phyloP scores from a whole-genome alignment of 2,113 vertebrate species.

The Sialia sialis region DNA sequence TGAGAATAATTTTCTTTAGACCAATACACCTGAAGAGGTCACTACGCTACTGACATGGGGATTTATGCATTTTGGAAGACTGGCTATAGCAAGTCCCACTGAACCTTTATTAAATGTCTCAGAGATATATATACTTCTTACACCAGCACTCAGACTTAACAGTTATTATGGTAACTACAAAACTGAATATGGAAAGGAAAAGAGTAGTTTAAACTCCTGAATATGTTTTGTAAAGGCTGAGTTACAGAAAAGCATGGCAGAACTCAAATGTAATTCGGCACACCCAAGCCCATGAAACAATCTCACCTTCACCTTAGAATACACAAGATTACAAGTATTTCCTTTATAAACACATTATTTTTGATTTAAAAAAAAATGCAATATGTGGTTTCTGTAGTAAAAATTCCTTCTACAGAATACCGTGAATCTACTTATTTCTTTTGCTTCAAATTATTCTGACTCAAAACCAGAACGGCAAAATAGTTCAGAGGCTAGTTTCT shows the following conservation, averaged over 20 bases:
- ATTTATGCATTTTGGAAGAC: slow-evolving; percentile 50
- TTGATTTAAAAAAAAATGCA: slow-evolving; percentile 23
- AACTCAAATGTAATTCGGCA: slow-evolving; percentile 45
- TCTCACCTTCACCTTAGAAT: slow-evolving; percentile 38
- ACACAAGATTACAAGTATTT: slow-evolving; percentile 36
- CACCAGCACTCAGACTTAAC: slow-evolving; percentile 47
- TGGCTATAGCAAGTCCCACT: neutral
- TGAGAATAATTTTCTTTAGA: neutral
- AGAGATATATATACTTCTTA: slow-evolving; percentile 28
- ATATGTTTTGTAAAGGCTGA: slow-evolving; percentile 56
- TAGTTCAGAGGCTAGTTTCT: slow-evolving; percentile 43
- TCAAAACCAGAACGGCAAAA: neutral
- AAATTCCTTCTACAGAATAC: slow-evolving; percentile 10
- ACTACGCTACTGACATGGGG: neutral
- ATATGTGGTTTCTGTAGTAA: slow-evolving; percentile 30
- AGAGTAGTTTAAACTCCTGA: slow-evolving; percentile 27
- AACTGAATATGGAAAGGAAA: slow-evolving; percentile 49
- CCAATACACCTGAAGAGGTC: neutral
- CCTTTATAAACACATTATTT: slow-evolving; percentile 55
- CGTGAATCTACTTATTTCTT: slow-evolving; percentile 8
- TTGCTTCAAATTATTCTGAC: slow-evolving; percentile 42
- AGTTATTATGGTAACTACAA: slow-evolving; percentile 47
- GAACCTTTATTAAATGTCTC: slow-evolving; percentile 15
- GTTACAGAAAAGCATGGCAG: slow-evolving; percentile 57
- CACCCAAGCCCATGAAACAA: slow-evolving; percentile 34